phyloP scores from a whole-genome alignment of 1,140 invertebrate species.

The Dreissena rostriformis region DNA sequence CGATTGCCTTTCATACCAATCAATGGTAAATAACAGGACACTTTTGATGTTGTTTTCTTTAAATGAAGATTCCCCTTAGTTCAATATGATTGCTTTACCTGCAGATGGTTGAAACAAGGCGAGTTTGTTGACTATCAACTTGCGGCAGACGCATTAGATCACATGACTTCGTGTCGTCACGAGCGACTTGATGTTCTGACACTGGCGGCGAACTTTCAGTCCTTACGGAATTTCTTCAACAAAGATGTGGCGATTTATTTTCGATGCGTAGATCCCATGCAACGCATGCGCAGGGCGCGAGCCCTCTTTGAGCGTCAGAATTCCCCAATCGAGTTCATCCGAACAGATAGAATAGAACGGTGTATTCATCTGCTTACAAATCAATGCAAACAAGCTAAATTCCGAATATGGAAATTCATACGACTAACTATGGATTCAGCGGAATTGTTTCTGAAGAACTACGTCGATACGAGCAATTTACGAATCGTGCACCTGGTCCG shows the following conservation, averaged over 20 bases:
- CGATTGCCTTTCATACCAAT: too few relatives aligned
- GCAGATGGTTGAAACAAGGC: not conserved
- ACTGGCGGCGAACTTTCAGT: not conserved
- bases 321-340: not conserved
- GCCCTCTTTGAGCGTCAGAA: not conserved
- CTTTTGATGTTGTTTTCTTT: too few relatives aligned
- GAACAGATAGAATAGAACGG: not conserved
- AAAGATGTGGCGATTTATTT: not conserved
- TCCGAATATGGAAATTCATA: slow-evolving; percentile 19
- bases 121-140: not conserved
- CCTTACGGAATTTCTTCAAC: not conserved
- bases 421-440: slow-evolving; percentile 16
- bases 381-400: slow-evolving; percentile 16
- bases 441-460: not conserved
- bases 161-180: not conserved
- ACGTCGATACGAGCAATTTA: slow-evolving; percentile 7
- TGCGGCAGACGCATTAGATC: not conserved
- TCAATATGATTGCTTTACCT: too few relatives aligned
- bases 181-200: not conserved
- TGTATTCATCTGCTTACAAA: slow-evolving; percentile 16
- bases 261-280: not conserved
- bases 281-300: not conserved
- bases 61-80: too few relatives aligned
- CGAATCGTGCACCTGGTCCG: slow-evolving; percentile 33
- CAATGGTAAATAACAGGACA: too few relatives aligned